These are phyloP conservation scores for Tortrix viridana DNA, from an alignment of 2,888 invertebrate species.

Conservation along the genomic window DNA sequence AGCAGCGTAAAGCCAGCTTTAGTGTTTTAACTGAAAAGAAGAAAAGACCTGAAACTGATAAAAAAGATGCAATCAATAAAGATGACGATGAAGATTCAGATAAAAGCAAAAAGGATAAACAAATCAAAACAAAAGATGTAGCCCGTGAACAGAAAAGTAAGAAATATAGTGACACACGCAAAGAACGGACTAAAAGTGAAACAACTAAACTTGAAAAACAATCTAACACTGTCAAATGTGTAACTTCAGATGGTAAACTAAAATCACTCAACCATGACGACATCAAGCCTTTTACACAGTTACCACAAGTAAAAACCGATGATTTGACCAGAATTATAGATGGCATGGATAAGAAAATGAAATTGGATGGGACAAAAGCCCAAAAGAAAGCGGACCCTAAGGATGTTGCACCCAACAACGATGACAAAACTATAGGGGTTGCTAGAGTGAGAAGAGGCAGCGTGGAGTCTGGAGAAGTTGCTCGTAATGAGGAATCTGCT, in stretches of 20 bases:
- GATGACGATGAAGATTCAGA: slow-evolving; percentile 78
- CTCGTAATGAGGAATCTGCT: slow-evolving; percentile 62
- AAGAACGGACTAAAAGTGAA: slow-evolving; percentile 72
- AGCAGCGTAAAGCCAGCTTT: slow-evolving; percentile 65
- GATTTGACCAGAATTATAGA: slow-evolving; percentile 77
- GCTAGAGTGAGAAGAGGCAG: slow-evolving; percentile 69
- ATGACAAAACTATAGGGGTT: slow-evolving; percentile 45
- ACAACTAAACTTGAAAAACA: slow-evolving; percentile 70
- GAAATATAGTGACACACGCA: slow-evolving; percentile 79
- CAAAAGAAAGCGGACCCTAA: slow-evolving; percentile 67
- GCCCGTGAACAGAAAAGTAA: slow-evolving; percentile 76
- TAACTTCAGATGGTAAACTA: slow-evolving; percentile 66
- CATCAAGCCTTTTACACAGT: slow-evolving; percentile 80
- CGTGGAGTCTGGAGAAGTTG: slow-evolving; percentile 65
- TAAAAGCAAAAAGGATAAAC: slow-evolving; percentile 68
- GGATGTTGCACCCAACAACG: slow-evolving; percentile 50
- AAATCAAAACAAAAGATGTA: slow-evolving; percentile 74
- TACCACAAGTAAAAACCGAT: slow-evolving; percentile 80
- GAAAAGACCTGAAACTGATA: slow-evolving; percentile 73
- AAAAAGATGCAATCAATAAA: slow-evolving; percentile 67
- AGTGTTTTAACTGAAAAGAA: slow-evolving; percentile 73
- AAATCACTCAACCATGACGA: slow-evolving; percentile 72
- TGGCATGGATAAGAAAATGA: slow-evolving; percentile 72
- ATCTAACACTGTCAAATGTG: slow-evolving; percentile 66
- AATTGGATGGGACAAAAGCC: slow-evolving; percentile 60